Evolutionary conservation across 2,888 invertebrate species (phyloP).

Genomic region (Amiota mariae): DNA sequence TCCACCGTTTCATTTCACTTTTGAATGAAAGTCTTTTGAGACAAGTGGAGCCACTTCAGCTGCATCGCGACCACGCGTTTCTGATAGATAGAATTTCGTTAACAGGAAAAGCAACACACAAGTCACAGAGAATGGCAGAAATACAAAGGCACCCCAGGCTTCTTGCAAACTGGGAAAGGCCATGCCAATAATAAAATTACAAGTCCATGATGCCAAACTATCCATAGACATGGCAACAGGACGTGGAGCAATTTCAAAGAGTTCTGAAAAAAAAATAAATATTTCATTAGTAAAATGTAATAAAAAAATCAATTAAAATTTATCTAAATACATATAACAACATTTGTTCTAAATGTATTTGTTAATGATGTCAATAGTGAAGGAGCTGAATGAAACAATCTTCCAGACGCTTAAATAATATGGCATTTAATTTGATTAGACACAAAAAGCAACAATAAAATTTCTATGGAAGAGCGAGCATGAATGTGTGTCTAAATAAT

Average conservation of each 20-base stretch:
- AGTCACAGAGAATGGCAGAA: conserved; percentile 81
- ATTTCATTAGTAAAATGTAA: no score
- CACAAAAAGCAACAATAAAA: no score
- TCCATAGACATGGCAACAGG: conserved; percentile 90
- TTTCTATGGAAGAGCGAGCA: no score
- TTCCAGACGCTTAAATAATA: no score
- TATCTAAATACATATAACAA: no score
- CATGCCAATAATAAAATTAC: conserved; percentile 90
- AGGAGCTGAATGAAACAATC: no score
- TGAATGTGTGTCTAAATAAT: no score
- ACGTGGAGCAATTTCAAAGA: conserved; percentile 89
- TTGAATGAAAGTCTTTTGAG: conserved; percentile 78
- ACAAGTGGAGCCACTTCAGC: conserved; percentile 79
- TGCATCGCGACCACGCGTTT: conserved; percentile 82
- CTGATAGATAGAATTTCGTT: conserved; percentile 82
- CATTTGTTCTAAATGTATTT: no score
- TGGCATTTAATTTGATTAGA: no score
- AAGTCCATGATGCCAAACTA: conserved; percentile 89
- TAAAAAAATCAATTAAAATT: no score
- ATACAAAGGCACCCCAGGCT: conserved; percentile 81
- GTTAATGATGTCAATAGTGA: no score
- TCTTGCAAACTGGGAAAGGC: conserved; percentile 80
- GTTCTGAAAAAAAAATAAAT: conserved; percentile 76
- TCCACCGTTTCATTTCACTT: conserved; percentile 55
- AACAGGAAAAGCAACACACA: conserved; percentile 66